These are phyloP conservation scores for Coluber constrictor DNA, from an alignment of 2,797 vertebrate species.

Conservation along the genomic window DNA sequence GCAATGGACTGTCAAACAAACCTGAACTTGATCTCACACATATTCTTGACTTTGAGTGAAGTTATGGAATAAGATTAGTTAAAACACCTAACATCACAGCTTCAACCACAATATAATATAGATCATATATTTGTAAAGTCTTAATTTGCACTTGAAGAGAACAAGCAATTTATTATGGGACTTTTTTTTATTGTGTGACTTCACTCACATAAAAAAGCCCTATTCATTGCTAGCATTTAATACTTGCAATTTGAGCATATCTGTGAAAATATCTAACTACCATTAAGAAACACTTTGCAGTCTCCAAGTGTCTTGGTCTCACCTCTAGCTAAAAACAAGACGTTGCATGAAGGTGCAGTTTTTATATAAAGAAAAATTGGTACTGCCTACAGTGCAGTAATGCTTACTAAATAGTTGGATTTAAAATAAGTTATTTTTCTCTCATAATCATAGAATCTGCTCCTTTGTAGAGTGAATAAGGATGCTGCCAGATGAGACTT, in stretches of 20 bases:
- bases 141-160: neutral
- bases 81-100: neutral
- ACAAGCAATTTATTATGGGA: neutral
- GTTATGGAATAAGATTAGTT: neutral
- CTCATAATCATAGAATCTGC: neutral
- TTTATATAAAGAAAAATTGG: neutral
- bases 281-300: constrained; percentile 16
- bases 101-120: neutral
- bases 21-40: neutral
- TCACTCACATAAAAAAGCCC: neutral
- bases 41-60: neutral
- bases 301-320: constrained; percentile 2
- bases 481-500: neutral
- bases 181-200: neutral
- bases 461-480: neutral
- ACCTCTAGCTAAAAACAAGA: constrained; percentile 32
- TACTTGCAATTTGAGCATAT: neutral
- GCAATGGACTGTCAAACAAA: neutral
- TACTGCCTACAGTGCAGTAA: neutral
- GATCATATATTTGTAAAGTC: neutral
- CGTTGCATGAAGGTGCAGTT: neutral
- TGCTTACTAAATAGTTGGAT: neutral
- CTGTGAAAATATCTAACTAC: neutral
- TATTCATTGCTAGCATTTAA: constrained; percentile 5
- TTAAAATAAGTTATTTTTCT: neutral